phyloP scores from a whole-genome alignment of 2,797 vertebrate genomes.

The Mormyrus proboscirostris region DNA sequence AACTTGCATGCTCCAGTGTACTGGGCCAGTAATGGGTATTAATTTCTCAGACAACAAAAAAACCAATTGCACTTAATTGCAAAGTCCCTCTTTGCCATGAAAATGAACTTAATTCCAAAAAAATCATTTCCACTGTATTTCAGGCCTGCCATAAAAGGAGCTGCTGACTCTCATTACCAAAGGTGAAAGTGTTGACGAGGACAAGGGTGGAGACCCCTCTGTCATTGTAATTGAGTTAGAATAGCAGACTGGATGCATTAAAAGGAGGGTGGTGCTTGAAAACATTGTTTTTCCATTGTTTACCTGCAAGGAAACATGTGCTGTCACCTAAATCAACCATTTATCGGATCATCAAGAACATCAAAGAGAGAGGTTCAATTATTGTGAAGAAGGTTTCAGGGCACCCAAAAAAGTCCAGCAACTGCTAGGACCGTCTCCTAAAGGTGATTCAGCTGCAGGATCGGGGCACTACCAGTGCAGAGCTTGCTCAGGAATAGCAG shows the following conservation, averaged over 20 bases:
- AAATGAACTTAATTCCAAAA: not conserved
- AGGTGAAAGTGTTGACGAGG: not conserved
- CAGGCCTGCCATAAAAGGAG: not conserved
- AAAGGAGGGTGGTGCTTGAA: not conserved
- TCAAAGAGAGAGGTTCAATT: no score
- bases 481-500: not conserved
- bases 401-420: no score
- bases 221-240: not conserved
- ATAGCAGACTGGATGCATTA: not conserved
- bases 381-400: no score
- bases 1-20: slow-evolving; percentile 21
- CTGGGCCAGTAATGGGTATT: slow-evolving; percentile 26
- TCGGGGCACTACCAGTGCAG: not conserved
- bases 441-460: not conserved
- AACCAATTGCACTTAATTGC: not conserved
- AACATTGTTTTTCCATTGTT: not conserved
- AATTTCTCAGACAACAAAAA: not conserved
- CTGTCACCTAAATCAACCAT: no score
- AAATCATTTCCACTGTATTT: not conserved
- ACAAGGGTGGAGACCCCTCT: not conserved
- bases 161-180: not conserved
- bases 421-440: no score
- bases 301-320: not conserved
- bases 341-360: no score
- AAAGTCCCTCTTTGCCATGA: not conserved